Percentiles rank a stretch among this genome's conserved stretches.
Evolutionary conservation across 2,888 invertebrate species (phyloP).

Genomic region (Boloria selene): DNA sequence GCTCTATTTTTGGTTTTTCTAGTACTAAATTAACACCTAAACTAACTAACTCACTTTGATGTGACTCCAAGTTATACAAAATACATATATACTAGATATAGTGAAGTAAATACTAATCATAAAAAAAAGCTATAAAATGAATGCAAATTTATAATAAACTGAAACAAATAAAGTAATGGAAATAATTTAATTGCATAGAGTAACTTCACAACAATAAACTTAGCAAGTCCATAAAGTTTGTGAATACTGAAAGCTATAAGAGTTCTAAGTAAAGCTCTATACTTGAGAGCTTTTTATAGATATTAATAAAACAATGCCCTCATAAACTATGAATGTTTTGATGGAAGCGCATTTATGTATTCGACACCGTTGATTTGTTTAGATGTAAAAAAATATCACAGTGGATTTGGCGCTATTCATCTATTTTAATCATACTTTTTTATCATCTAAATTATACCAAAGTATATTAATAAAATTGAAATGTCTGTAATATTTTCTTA

Average conservation of each 20-base stretch:
- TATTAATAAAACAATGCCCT: conserved; percentile 78
- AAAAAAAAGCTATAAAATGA: conserved; percentile 12
- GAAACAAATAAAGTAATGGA: conserved; percentile 27
- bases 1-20: too few species aligned
- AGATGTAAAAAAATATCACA: too few species aligned
- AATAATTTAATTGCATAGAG: conserved; percentile 34
- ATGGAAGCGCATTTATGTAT: not conserved
- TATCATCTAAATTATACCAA: too few species aligned
- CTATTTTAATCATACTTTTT: too few species aligned
- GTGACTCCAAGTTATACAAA: too few species aligned
- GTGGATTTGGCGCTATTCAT: too few species aligned
- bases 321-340: conserved; percentile 59
- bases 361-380: not conserved
- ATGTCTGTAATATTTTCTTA: too few species aligned
- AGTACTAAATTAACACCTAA: too few species aligned
- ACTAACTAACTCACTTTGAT: too few species aligned
- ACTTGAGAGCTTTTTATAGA: conserved; percentile 76
- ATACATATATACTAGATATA: too few species aligned
- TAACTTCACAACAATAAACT: conserved; percentile 55
- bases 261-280: conserved; percentile 59
- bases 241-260: conserved; percentile 61
- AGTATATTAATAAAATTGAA: too few species aligned
- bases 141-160: conserved; percentile 15
- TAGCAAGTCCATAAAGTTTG: conserved; percentile 63
- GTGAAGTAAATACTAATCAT: not conserved